Percentiles rank a stretch among this genome's conserved stretches.
Conservation (phyloP, 1,140 invertebrate genomes). For the Drosophila nebulosa region DNA sequence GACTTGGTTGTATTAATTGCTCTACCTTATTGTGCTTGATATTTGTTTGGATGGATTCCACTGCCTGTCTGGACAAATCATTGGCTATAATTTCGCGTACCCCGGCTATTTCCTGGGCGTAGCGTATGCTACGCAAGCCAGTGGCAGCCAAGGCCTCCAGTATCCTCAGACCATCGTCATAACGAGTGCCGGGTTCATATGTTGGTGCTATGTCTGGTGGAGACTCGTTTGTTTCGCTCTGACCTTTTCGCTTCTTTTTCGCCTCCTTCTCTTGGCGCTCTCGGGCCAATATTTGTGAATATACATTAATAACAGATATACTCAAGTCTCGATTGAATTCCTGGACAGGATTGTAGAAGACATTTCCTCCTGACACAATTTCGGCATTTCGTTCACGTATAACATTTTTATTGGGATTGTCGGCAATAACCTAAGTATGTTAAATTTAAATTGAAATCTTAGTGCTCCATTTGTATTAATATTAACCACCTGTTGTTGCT, state of each 20-base stretch:
- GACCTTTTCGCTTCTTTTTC: slow-evolving; percentile 47
- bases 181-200: slow-evolving; percentile 53
- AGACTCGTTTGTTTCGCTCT: not conserved
- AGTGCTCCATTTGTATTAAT: not conserved
- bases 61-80: slow-evolving; percentile 94
- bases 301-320: slow-evolving; percentile 84
- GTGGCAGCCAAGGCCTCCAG: slow-evolving; percentile 96
- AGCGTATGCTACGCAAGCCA: slow-evolving; percentile 96
- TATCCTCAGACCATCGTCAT: slow-evolving; percentile 86
- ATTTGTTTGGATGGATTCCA: slow-evolving; percentile 93
- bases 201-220: not conserved
- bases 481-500: slow-evolving; percentile 35
- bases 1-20: slow-evolving; percentile 87
- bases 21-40: slow-evolving; percentile 89
- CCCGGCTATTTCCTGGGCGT: slow-evolving; percentile 95
- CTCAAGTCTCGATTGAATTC: slow-evolving; percentile 98
- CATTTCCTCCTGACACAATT: slow-evolving; percentile 82
- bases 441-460: not conserved
- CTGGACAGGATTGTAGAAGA: slow-evolving; percentile 99
- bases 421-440: not conserved
- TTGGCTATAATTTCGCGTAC: slow-evolving; percentile 94
- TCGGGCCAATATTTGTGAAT: slow-evolving; percentile 81
- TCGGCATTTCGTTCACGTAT: slow-evolving; percentile 67
- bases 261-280: slow-evolving; percentile 52
- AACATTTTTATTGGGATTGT: slow-evolving; percentile 48